phyloP scores from a whole-genome alignment of 2,113 vertebrate species.

The Cyprinodon variegatus region DNA sequence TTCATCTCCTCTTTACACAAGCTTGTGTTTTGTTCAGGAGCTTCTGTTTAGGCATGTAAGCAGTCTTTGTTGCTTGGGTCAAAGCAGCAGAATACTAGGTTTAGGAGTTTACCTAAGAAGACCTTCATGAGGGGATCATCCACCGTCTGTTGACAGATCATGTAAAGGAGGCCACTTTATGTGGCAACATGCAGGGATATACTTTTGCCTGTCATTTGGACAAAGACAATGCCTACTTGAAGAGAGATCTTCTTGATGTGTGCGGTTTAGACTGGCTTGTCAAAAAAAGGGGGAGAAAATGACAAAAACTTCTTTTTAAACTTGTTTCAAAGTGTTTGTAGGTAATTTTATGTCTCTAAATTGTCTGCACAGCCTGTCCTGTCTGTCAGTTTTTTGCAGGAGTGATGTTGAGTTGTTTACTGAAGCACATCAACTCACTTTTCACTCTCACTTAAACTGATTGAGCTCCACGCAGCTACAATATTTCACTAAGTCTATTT shows the following conservation, averaged over 20 bases:
- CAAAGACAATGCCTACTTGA: constrained; percentile 53
- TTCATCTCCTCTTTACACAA: constrained; percentile 72
- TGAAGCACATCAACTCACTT: constrained; percentile 76
- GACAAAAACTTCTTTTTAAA: constrained; percentile 43
- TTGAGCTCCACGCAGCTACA: constrained; percentile 66
- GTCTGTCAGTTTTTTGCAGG: constrained; percentile 65
- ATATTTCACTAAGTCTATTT: constrained; percentile 61
- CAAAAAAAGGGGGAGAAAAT: constrained; percentile 41
- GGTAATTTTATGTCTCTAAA: constrained; percentile 74
- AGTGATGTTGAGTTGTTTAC: constrained; percentile 77
- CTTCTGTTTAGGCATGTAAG: constrained; percentile 72
- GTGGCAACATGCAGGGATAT: constrained; percentile 55
- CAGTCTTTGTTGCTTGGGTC: constrained; percentile 70
- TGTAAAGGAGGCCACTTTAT: constrained; percentile 66
- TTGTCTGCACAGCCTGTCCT: constrained; percentile 66
- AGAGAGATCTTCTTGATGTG: constrained; percentile 53
- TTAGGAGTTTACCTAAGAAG: constrained; percentile 70
- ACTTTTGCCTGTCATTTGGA: constrained; percentile 55
- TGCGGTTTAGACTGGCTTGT: constrained; percentile 49
- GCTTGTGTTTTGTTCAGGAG: constrained; percentile 67
- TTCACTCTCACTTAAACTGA: constrained; percentile 77
- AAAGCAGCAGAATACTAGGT: constrained; percentile 66
- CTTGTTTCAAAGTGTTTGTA: constrained; percentile 62
- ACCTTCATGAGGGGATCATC: constrained; percentile 57
- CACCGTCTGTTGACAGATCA: constrained; percentile 55